These are phyloP conservation scores for Listronotus bonariensis DNA, from an alignment of 1,140 invertebrate species.

Conservation along the genomic window DNA sequence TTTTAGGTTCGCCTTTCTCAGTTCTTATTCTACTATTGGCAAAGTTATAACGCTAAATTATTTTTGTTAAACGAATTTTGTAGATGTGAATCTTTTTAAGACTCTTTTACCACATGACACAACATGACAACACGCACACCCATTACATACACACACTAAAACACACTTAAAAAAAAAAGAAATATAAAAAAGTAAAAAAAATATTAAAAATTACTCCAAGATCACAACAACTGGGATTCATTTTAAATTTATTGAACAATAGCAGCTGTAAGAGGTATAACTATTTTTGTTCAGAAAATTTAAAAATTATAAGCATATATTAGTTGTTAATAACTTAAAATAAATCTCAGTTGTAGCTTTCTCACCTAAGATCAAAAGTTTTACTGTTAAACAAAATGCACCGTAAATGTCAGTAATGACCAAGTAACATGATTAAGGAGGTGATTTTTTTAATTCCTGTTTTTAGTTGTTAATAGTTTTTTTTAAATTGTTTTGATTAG, in stretches of 20 bases:
- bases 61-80: not conserved
- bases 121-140: conserved; percentile 32
- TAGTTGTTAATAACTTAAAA: too few species aligned
- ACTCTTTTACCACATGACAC: conserved; percentile 25
- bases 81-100: conserved; percentile 15
- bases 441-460: conserved; percentile 4
- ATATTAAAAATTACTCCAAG: not conserved
- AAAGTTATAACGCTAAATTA: not conserved
- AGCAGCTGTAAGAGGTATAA: too few species aligned
- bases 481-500: not conserved
- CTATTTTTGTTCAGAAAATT: too few species aligned
- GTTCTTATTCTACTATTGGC: not conserved
- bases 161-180: conserved; percentile 25
- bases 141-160: conserved; percentile 5
- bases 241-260: too few species aligned
- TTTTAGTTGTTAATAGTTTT: conserved; percentile 3
- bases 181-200: conserved; percentile 26
- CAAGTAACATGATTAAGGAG: not conserved
- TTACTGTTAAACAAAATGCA: not conserved
- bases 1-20: not conserved
- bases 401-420: not conserved
- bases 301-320: too few species aligned
- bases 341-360: too few species aligned
- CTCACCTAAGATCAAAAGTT: too few species aligned
- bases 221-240: too few species aligned